Evolutionary conservation across 2,797 vertebrate genomes (phyloP).

Genomic region (Echeneis naucrates): DNA sequence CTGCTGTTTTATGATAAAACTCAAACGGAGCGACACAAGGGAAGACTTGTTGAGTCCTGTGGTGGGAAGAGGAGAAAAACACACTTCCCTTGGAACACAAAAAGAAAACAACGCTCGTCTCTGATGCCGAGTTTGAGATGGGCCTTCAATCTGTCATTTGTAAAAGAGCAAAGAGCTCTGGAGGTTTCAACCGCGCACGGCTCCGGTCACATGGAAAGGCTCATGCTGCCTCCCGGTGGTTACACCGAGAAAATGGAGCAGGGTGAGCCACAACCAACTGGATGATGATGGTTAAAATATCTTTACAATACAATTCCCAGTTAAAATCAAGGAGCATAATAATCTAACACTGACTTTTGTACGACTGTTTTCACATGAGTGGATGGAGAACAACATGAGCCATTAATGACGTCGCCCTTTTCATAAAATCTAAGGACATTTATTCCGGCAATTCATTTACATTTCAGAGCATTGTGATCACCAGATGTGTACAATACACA

Average conservation of each 20-base stretch:
- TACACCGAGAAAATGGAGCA: neutral
- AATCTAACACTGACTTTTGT: neutral
- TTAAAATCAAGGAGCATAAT: neutral
- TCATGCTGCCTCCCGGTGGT: conserved; percentile 73
- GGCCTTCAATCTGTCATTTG: neutral
- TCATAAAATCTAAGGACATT: conserved; percentile 20
- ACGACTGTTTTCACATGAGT: neutral
- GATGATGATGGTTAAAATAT: neutral
- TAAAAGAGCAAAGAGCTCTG: neutral
- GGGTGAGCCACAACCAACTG: neutral
- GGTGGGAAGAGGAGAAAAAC: neutral
- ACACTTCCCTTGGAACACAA: neutral
- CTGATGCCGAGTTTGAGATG: neutral
- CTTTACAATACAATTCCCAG: neutral
- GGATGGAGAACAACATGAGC: neutral
- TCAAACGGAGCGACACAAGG: no score
- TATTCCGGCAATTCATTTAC: conserved; percentile 22
- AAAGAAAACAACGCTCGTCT: no score
- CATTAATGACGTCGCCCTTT: neutral
- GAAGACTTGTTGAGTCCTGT: neutral
- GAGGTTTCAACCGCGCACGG: neutral
- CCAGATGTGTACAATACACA: conserved; percentile 23
- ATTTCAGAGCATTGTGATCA: conserved; percentile 18
- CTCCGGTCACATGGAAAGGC: conserved; percentile 27
- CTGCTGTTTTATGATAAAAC: neutral